phyloP scores from a whole-genome alignment of 1,140 invertebrate genomes.

The Drosophila varians region DNA sequence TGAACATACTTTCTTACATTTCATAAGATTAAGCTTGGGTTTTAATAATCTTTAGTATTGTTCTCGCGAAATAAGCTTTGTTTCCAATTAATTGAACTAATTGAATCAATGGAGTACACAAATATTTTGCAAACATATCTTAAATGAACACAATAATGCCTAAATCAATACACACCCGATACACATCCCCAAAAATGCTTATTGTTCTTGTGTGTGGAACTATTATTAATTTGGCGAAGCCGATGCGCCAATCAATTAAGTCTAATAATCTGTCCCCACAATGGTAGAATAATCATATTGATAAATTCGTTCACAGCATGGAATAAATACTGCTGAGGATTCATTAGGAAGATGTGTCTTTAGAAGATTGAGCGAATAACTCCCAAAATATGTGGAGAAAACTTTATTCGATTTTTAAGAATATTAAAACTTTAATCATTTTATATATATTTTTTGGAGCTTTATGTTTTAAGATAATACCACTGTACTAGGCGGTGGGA shows the following conservation, averaged over 20 bases:
- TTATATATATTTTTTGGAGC: neutral
- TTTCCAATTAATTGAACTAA: slow-evolving; percentile 30
- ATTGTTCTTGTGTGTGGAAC: slow-evolving; percentile 25
- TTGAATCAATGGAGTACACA: slow-evolving; percentile 9
- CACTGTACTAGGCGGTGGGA: slow-evolving; percentile 21
- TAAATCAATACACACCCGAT: slow-evolving; percentile 18
- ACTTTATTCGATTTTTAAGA: too few species aligned
- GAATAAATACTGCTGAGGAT: too few species aligned
- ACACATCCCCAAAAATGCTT: neutral
- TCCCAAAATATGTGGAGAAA: too few species aligned
- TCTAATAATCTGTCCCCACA: slow-evolving; percentile 42
- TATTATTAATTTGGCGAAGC: slow-evolving; percentile 39
- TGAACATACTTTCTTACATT: too few species aligned
- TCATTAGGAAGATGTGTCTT: too few species aligned
- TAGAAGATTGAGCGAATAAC: too few species aligned
- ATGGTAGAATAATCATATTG: neutral
- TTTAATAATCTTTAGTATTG: too few species aligned
- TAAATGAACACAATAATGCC: slow-evolving; percentile 15
- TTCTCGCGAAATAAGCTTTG: too few species aligned
- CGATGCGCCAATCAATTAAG: slow-evolving; percentile 54
- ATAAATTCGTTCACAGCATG: slow-evolving; percentile 21
- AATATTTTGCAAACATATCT: slow-evolving; percentile 12
- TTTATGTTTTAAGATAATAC: neutral
- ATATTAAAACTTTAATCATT: neutral
- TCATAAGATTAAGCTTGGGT: too few species aligned